Base-by-base conservation (phyloP, 2,113 vertebrate species). In the Corvus hawaiiensis region DNA sequence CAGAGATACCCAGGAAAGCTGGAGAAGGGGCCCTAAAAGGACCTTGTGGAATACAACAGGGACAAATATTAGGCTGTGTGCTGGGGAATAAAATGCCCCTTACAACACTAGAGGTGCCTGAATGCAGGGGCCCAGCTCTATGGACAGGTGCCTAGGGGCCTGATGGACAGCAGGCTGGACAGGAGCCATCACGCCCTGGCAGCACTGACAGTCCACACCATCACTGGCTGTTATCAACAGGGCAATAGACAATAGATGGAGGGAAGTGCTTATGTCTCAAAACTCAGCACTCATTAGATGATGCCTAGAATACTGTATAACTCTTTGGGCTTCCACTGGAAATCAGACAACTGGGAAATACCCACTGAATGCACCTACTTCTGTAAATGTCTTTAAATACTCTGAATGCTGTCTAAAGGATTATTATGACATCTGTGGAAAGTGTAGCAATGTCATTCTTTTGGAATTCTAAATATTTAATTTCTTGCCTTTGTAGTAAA, bases 181-280 rank as follows among this genome's bases (percentile, higher is more conserved):
- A 48, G 54, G 26, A 64, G 18, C 30, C 43, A 68, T 8, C 44
- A 27, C 30, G 18, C 12, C 46, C 33, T n/a, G 23, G 17, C 23
- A 77, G 37, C 24, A 22, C 17, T 28, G 44, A 21, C 0, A 10
- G 13, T 18, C 37, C 55, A 24, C 27, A 27, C 5, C 22, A 35
- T 18, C 2, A 1, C 16, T 1, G 1, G 30, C 5, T 51, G 6
- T 51, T 71, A 28, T n/a, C 16, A 28, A 46, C 7, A 59, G 11
- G 32, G 4, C 71, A 64, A 5, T 3, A 64, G 11, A 28, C 26
- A 39, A 21, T 4, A 72, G 30, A 14, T 17, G 6, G 39, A 73
- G 21, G 23, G 12, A 58, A 80, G 26, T 20, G 12, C 22, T 72
- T 82, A 35, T 72, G 14, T 8, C 33, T 94, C 52, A 43, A 79